Evolutionary conservation across 92 coral and sea anemone species (phyloP), one percentile per base, ranked within the genome.

Genomic region (Porites divaricata): DNA sequence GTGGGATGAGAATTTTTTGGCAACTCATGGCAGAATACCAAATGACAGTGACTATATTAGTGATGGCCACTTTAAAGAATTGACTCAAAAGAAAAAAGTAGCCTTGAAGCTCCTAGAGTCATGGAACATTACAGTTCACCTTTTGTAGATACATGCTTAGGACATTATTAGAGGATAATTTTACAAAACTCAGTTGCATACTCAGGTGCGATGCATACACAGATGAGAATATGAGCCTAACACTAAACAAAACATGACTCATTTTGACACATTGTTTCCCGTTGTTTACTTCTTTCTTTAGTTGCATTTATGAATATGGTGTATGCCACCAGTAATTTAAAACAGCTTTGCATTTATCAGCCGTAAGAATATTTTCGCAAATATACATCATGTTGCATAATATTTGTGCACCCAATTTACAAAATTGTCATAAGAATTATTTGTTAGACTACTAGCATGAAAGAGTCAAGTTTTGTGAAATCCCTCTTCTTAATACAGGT

Each of bases 111-210:
- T 84, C 6, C 26, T 84, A 15, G 63, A 84, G 50, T 49, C 88
- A 63, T 84, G 81, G 88, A 84, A 81, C 63, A 81, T 70, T 9
- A 68, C 86, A 13, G 66, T 81, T 26, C 86, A 81, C 64, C 20
- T 81, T 8, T 58, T 57, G 19, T 77, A 63, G 15, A 24, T 63
- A 63, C 49, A 67, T 67, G 72, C 49, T 67, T 25, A 67, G 49
- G 72, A 25, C 50, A 24, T 25, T 12, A 25, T 67, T 67, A 25
- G 63, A 58, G 63, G 16, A 19, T 54, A 58, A 58, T 58, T 58
- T 58, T 19, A 2, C 63, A 52, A 52, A 52, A 52, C 56, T 52
- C 56, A 58, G 48, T 67, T 49, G 24, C 4, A 67, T 23, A 8
- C 72, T n/a, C n/a, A n/a, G n/a, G n/a, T n/a, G n/a, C n/a, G n/a